Evolutionary conservation across 1,140 invertebrate species (phyloP).

Genomic region (Chrysomallon squamiferum): DNA sequence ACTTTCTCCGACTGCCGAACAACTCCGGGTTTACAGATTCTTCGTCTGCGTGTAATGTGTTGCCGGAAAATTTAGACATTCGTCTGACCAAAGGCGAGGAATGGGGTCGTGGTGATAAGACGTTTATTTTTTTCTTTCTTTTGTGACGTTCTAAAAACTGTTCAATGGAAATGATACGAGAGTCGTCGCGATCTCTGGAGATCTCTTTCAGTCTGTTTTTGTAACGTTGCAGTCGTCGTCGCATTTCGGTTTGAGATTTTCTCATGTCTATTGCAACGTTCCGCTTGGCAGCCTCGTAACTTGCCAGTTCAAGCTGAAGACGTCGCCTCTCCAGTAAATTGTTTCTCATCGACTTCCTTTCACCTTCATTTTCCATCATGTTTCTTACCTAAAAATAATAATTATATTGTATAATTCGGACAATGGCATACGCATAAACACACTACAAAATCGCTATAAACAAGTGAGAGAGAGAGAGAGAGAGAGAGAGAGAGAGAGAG

Average conservation of each 20-base stretch:
- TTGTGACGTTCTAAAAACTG: not conserved
- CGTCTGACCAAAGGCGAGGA: not conserved
- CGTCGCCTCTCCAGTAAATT: conserved; percentile 1
- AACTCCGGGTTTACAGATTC: not conserved
- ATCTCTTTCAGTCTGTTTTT: conserved; percentile 1
- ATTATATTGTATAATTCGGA: too few species aligned
- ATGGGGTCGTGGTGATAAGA: not conserved
- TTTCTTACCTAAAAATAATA: too few species aligned
- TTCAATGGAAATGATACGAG: not conserved
- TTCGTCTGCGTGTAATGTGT: not conserved
- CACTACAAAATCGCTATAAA: too few species aligned
- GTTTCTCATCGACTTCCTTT: not conserved
- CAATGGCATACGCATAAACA: too few species aligned
- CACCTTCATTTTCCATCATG: conserved; percentile 1
- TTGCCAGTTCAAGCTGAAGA: not conserved
- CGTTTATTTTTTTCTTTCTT: not conserved
- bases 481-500: too few species aligned
- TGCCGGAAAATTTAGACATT: not conserved
- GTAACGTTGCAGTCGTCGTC: not conserved
- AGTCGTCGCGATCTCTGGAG: not conserved
- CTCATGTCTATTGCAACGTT: conserved; percentile 1
- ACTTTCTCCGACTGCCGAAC: not conserved
- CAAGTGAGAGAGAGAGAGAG: too few species aligned
- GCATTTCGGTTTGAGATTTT: conserved; percentile 1
- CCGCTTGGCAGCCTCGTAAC: not conserved